A percentile compares a stretch with the other conserved stretches of the same genome.
phyloP scores from a whole-genome alignment of 2,113 vertebrate genomes.

The Gambusia holbrooki region DNA sequence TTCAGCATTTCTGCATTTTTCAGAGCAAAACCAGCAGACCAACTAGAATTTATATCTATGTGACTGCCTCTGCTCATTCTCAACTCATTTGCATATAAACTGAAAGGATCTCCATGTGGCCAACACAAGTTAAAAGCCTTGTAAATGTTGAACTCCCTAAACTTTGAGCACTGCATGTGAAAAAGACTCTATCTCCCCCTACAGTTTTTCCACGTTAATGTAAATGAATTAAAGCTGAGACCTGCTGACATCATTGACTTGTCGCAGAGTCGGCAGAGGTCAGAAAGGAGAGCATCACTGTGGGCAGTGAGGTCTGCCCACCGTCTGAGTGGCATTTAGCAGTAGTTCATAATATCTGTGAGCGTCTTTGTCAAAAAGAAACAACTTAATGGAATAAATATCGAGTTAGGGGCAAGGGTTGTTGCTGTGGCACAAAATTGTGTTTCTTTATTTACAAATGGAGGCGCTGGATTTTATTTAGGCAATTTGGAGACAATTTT shows the following conservation, averaged over 20 bases:
- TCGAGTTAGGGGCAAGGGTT: too few relatives aligned
- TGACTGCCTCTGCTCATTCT: background rate
- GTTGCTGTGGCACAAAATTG: too few relatives aligned
- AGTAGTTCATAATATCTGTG: background rate
- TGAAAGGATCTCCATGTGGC: background rate
- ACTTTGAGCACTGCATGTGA: background rate
- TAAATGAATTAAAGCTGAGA: background rate
- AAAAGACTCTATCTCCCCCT: background rate
- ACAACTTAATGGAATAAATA: background rate
- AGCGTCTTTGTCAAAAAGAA: background rate
- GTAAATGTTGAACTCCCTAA: too few relatives aligned
- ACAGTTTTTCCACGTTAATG: background rate
- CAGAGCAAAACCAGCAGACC: background rate
- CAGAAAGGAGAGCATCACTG: background rate
- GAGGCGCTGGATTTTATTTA: too few relatives aligned
- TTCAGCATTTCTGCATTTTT: background rate
- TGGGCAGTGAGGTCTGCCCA: background rate
- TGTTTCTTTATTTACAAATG: too few relatives aligned
- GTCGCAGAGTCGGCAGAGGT: background rate
- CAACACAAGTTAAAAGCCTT: background rate
- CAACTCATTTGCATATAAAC: background rate
- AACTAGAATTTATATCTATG: background rate
- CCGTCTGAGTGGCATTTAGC: background rate
- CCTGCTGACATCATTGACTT: background rate
- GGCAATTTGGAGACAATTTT: too few relatives aligned